These are phyloP conservation scores for Sturmia bella DNA, from an alignment of 2,888 invertebrate species.

Conservation along the genomic window DNA sequence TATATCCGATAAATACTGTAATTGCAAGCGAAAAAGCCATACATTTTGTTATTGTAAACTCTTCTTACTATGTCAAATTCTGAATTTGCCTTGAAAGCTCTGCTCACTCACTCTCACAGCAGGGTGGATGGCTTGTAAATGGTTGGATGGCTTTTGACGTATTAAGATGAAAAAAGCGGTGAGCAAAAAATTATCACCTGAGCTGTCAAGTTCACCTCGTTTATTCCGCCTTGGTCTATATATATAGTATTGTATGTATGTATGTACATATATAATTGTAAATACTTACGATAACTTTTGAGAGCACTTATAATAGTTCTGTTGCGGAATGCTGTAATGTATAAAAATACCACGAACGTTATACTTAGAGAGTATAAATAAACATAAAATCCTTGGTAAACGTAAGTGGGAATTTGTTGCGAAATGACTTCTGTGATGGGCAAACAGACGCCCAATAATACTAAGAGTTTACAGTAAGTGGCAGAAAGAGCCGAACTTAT, in stretches of 20 bases:
- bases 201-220: too few relatives aligned
- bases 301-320: slow-evolving; percentile 85
- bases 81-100: too few relatives aligned
- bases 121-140: too few relatives aligned
- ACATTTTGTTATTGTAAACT: too few relatives aligned
- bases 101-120: too few relatives aligned
- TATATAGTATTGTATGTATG: neutral
- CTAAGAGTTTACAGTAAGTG: slow-evolving; percentile 91
- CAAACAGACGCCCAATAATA: slow-evolving; percentile 91
- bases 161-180: too few relatives aligned
- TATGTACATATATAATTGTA: neutral
- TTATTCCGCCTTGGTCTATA: neutral
- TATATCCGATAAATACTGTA: too few relatives aligned
- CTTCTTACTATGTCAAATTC: too few relatives aligned
- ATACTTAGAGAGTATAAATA: slow-evolving; percentile 91
- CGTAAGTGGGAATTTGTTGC: slow-evolving; percentile 87
- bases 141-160: too few relatives aligned
- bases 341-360: slow-evolving; percentile 88
- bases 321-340: slow-evolving; percentile 85
- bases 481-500: slow-evolving; percentile 89
- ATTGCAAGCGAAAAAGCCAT: too few relatives aligned
- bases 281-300: slow-evolving; percentile 82
- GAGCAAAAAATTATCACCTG: too few relatives aligned
- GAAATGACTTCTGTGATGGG: slow-evolving; percentile 94
- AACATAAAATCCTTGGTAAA: slow-evolving; percentile 93